A percentile compares a stretch with the other conserved stretches of the same genome.
phyloP scores from a whole-genome alignment of 2,888 invertebrate genomes.

The Flabesymbios commensalis region DNA sequence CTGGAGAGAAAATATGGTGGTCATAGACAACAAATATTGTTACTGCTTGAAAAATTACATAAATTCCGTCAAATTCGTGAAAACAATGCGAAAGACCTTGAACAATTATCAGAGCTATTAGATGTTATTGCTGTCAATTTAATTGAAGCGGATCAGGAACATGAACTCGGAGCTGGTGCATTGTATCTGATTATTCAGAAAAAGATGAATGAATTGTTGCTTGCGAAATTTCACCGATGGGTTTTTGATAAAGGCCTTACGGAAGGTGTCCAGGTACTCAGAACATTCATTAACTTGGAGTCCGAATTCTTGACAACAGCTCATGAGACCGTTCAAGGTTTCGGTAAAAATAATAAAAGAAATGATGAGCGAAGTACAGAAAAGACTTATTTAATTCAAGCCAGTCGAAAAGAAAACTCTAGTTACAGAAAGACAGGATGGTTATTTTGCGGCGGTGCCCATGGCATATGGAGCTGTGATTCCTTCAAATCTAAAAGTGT shows the following conservation, averaged over 20 bases:
- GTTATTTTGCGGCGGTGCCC: too few species aligned
- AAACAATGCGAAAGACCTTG: constrained; percentile 13
- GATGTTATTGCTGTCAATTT: constrained; percentile 14
- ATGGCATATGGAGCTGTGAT: constrained; percentile 12
- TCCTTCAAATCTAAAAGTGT: constrained; percentile 1
- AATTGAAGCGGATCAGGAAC: constrained; percentile 6
- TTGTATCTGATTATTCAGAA: constrained; percentile 8
- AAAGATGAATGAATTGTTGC: constrained; percentile 9
- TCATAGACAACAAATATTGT: constrained; percentile 8
- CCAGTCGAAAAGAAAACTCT: too few species aligned
- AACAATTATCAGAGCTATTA: constrained; percentile 15
- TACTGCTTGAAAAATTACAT: constrained; percentile 15
- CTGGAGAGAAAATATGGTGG: constrained; percentile 20
- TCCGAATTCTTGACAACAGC: constrained; percentile 10
- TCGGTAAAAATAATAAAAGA: neutral
- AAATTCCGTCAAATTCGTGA: constrained; percentile 7
- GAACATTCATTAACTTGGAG: constrained; percentile 3
- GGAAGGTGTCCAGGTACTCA: constrained; percentile 9
- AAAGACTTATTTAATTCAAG: too few species aligned
- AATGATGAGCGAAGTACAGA: too few species aligned
- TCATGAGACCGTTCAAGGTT: constrained; percentile 2
- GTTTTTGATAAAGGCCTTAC: neutral
- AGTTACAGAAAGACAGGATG: too few species aligned
- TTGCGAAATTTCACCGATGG: constrained; percentile 8
- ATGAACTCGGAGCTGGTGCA: constrained; percentile 11